Evolutionary conservation across 2,113 vertebrate species (phyloP).

Genomic region (Cyanoderma ruficeps): DNA sequence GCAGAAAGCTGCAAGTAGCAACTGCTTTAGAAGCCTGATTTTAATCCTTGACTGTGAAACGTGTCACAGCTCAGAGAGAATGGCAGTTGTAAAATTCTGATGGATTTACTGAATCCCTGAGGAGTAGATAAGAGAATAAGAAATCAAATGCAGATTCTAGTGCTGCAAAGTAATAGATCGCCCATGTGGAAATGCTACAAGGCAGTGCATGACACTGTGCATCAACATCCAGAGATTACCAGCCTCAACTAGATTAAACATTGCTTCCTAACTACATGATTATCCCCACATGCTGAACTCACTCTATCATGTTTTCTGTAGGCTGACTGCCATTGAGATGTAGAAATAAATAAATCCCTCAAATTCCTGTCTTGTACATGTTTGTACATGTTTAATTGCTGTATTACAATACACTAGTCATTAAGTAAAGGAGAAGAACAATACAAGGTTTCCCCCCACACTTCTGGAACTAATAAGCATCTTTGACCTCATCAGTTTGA

Average conservation of each 20-base stretch:
- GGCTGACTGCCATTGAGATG: not conserved
- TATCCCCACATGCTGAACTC: not conserved
- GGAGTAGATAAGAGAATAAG: conserved; percentile 9
- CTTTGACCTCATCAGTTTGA: not conserved
- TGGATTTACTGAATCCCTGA: not conserved
- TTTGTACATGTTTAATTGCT: not conserved
- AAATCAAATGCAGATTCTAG: conserved; percentile 44
- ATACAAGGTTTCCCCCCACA: not conserved
- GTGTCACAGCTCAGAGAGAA: conserved; percentile 2
- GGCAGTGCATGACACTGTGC: not conserved
- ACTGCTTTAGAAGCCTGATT: not conserved
- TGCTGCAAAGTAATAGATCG: not conserved
- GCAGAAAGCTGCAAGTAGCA: not conserved
- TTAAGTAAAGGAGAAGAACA: not conserved
- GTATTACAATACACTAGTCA: not conserved
- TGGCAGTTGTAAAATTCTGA: conserved; percentile 7
- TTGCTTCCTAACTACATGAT: not conserved
- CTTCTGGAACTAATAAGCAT: not conserved
- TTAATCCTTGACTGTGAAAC: not conserved
- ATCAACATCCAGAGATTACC: conserved; percentile 31
- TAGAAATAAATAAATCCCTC: not conserved
- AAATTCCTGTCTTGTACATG: not conserved
- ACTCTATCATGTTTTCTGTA: not conserved
- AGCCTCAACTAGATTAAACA: conserved; percentile 23
- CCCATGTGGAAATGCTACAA: conserved; percentile 40